Conservation (phyloP, 2,888 invertebrate genomes). For the Escarpia spicata region DNA sequence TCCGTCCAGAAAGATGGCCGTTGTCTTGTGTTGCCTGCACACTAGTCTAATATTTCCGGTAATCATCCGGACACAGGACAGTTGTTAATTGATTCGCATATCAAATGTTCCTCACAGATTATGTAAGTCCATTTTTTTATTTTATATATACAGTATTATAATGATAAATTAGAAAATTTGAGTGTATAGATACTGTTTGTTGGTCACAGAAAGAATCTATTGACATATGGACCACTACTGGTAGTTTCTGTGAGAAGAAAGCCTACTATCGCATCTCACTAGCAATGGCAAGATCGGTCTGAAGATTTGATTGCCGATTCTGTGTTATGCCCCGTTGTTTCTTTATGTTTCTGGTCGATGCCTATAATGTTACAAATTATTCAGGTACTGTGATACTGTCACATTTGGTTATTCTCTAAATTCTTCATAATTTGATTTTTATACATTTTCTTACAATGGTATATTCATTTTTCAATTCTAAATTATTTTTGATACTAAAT, state of each 20-base stretch:
- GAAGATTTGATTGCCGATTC: neutral
- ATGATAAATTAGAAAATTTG: neutral
- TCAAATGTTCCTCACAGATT: neutral
- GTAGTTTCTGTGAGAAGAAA: neutral
- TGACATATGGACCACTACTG: neutral
- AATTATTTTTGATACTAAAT: neutral
- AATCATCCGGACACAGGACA: neutral
- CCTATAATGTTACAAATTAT: neutral
- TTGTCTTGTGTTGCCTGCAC: neutral
- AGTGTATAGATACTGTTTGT: neutral
- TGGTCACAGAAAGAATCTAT: neutral
- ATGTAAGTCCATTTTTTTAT: neutral
- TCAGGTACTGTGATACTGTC: too few species aligned
- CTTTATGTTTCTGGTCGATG: neutral
- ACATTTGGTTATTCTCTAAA: neutral
- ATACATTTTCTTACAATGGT: neutral
- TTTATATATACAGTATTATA: conserved; percentile 6
- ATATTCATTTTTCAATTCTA: neutral
- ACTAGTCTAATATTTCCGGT: conserved; percentile 16
- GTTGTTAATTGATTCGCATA: neutral
- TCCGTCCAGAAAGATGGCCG: neutral
- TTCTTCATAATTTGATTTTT: neutral
- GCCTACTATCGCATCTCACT: neutral
- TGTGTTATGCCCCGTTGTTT: neutral
- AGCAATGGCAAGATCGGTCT: neutral